Percentiles rank a stretch among this genome's conserved stretches.
These are phyloP conservation scores for Tokudaia tokunoshimensis DNA, from an alignment of 2,797 vertebrate species.

Conservation along the genomic window DNA sequence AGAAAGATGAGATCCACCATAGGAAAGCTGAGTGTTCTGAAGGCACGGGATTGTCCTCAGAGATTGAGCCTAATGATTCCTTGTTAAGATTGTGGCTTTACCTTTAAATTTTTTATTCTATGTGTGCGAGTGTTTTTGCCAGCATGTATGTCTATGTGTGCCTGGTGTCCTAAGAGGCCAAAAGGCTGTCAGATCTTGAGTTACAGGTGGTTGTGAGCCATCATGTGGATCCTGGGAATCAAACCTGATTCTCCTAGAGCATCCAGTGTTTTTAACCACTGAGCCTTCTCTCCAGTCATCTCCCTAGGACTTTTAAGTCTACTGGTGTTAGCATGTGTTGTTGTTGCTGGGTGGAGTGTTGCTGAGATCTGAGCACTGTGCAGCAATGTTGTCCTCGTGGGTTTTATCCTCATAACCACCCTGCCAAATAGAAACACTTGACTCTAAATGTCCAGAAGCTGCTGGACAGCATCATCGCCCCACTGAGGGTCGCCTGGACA, in stretches of 20 bases:
- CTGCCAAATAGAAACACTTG: neutral
- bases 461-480: neutral
- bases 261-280: neutral
- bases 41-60: neutral
- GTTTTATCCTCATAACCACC: no score
- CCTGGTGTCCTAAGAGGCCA: neutral
- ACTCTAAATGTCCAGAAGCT: neutral
- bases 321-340: no score
- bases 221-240: neutral
- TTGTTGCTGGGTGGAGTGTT: neutral
- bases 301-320: neutral
- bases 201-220: neutral
- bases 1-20: neutral
- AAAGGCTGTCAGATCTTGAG: neutral
- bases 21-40: neutral
- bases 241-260: neutral
- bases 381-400: fast-evolving
- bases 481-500: neutral
- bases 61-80: neutral
- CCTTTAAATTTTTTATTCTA: neutral
- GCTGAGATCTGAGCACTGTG: neutral
- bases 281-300: neutral
- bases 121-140: neutral
- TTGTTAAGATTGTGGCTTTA: neutral
- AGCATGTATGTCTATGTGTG: neutral